A percentile compares a stretch with the other conserved stretches of the same genome.
phyloP scores from a whole-genome alignment of 2,888 invertebrate genomes.

The Synergus itoensis region DNA sequence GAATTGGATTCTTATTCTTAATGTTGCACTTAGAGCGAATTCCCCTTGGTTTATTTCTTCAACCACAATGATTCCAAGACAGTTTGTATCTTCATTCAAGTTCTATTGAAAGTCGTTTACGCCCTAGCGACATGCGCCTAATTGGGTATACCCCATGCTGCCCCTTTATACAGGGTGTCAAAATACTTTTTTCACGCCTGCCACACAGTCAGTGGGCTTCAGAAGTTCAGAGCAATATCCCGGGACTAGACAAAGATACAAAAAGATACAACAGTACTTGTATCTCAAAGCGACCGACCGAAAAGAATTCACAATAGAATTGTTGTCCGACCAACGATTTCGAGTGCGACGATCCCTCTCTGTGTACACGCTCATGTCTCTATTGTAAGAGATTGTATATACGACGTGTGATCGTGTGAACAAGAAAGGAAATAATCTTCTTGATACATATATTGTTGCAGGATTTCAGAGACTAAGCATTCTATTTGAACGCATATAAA shows the following conservation, averaged over 20 bases:
- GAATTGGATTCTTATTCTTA: conserved; percentile 10
- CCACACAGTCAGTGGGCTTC: conserved; percentile 37
- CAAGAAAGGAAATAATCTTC: conserved; percentile 38
- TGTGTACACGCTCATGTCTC: conserved; percentile 39
- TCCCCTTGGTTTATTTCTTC: not conserved
- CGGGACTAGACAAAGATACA: conserved; percentile 7
- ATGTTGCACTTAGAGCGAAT: not conserved
- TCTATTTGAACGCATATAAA: not conserved
- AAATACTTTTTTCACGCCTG: conserved; percentile 70
- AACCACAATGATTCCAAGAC: conserved; percentile 56
- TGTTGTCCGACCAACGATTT: conserved; percentile 56
- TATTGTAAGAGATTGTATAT: conserved; percentile 17
- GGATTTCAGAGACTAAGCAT: conserved; percentile 32
- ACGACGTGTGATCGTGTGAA: conserved; percentile 36
- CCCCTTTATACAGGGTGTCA: conserved; percentile 76
- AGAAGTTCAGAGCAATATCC: not conserved
- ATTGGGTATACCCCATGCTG: conserved; percentile 76
- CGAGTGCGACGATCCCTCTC: conserved; percentile 49
- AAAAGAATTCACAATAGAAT: conserved; percentile 68
- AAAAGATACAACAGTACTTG: conserved; percentile 39
- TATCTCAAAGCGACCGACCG: conserved; percentile 71
- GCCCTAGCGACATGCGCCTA: conserved; percentile 70
- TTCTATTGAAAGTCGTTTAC: conserved; percentile 63
- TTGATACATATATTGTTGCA: conserved; percentile 21
- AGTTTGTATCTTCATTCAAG: conserved; percentile 69